Evolutionary conservation across 1,140 invertebrate genomes (phyloP).

Genomic region (Eupristina koningsbergeri): DNA sequence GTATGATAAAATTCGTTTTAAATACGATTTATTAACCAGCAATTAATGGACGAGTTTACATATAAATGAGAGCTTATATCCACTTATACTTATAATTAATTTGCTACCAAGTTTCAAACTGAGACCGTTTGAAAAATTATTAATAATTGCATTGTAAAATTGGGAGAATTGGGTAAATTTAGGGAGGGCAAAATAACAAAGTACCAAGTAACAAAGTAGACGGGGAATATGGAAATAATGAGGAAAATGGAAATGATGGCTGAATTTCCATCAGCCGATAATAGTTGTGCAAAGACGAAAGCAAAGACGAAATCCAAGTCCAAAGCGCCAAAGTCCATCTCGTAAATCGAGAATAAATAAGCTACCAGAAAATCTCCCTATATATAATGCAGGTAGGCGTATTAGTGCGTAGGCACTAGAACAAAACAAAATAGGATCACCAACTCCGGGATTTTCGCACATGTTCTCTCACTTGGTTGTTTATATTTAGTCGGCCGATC

Average conservation of each 20-base stretch:
- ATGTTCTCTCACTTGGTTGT: slow-evolving; percentile 47
- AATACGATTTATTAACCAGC: neutral
- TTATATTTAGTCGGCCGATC: slow-evolving; percentile 68
- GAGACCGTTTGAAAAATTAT: neutral
- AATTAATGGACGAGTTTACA: neutral
- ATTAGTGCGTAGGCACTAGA: slow-evolving; percentile 3
- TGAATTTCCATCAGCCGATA: neutral
- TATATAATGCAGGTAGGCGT: slow-evolving; percentile 44
- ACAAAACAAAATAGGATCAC: slow-evolving; percentile 17
- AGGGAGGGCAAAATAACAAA: no score
- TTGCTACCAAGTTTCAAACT: neutral
- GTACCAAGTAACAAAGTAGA: no score
- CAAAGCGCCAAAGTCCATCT: neutral
- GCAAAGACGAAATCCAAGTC: neutral
- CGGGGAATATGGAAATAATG: neutral
- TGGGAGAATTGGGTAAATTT: neutral
- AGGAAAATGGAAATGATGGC: neutral
- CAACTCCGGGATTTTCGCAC: slow-evolving; percentile 5
- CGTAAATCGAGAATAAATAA: slow-evolving; percentile 23
- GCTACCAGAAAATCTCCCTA: neutral
- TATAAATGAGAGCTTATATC: neutral
- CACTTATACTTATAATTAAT: neutral
- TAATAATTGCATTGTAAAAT: neutral
- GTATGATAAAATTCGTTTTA: neutral
- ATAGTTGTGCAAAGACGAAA: neutral